Conservation (phyloP, 2,797 vertebrate species). For the Petrocephalus schoutedeni region DNA sequence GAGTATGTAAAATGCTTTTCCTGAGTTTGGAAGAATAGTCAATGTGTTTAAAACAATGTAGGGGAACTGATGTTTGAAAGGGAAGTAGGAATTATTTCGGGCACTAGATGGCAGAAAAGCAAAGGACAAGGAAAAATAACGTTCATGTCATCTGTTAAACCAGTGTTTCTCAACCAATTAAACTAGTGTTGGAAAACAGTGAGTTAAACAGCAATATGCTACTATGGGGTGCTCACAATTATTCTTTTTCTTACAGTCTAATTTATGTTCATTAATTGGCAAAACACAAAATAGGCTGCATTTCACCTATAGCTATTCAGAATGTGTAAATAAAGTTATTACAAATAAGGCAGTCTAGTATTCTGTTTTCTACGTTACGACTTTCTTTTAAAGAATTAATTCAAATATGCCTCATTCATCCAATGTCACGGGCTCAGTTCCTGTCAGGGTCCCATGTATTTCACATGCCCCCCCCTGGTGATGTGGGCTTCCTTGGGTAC, state of each 20-base stretch:
- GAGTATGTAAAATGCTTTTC: background rate
- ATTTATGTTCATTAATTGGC: background rate
- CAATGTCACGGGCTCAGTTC: background rate
- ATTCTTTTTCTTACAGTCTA: background rate
- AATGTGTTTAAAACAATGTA: background rate
- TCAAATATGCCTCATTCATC: background rate
- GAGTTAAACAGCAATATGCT: background rate
- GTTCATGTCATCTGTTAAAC: background rate
- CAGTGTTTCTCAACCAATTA: background rate
- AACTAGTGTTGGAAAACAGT: background rate
- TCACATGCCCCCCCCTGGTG: background rate
- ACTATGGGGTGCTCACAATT: background rate
- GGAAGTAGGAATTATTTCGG: background rate
- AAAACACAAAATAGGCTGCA: background rate
- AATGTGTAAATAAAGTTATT: background rate
- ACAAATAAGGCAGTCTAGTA: background rate
- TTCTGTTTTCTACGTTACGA: background rate
- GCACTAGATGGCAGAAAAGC: conserved; percentile 26
- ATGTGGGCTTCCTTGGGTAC: background rate
- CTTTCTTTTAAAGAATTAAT: background rate
- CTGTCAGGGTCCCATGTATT: background rate
- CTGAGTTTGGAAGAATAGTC: background rate
- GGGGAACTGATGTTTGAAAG: background rate
- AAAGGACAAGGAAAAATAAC: background rate
- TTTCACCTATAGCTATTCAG: background rate